A percentile compares a stretch with the other conserved stretches of the same genome.
These are phyloP conservation scores for Drymodes brunneopygia DNA, from an alignment of 2,113 vertebrate species.

Conservation along the genomic window DNA sequence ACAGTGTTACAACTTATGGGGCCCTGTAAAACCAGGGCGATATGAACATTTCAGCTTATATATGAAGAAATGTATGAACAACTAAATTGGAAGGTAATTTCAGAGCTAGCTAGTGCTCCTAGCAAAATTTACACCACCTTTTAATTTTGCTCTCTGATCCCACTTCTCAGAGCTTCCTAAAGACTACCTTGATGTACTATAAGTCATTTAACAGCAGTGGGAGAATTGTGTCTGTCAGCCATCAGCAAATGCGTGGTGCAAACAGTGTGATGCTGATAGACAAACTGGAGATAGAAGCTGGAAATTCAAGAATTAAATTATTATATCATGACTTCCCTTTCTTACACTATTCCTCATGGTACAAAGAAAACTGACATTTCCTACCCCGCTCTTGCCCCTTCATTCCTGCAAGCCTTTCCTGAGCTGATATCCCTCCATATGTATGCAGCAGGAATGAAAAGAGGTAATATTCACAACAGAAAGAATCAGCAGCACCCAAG, in stretches of 20 bases:
- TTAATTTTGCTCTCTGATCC: rapidly evolving
- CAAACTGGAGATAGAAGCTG: neutral
- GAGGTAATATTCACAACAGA: neutral
- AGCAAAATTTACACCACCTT: neutral
- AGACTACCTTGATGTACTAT: neutral
- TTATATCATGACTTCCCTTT: neutral
- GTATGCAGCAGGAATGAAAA: neutral
- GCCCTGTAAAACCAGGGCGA: no score
- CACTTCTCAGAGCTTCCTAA: neutral
- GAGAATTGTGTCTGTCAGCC: neutral
- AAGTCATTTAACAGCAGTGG: neutral
- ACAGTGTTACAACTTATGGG: no score
- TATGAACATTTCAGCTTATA: neutral
- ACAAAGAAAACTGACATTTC: neutral
- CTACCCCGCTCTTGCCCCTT: rapidly evolving
- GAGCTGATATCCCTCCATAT: neutral
- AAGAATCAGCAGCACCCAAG: neutral
- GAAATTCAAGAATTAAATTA: neutral
- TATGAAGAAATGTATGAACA: neutral
- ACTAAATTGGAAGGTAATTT: neutral
- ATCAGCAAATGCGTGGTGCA: neutral
- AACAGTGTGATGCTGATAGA: neutral
- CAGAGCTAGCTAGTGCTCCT: neutral
- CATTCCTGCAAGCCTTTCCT: neutral
- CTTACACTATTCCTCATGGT: neutral